These are phyloP conservation scores for Ptiloglossa arizonensis DNA, from an alignment of 1,140 invertebrate genomes.

Conservation along the genomic window DNA sequence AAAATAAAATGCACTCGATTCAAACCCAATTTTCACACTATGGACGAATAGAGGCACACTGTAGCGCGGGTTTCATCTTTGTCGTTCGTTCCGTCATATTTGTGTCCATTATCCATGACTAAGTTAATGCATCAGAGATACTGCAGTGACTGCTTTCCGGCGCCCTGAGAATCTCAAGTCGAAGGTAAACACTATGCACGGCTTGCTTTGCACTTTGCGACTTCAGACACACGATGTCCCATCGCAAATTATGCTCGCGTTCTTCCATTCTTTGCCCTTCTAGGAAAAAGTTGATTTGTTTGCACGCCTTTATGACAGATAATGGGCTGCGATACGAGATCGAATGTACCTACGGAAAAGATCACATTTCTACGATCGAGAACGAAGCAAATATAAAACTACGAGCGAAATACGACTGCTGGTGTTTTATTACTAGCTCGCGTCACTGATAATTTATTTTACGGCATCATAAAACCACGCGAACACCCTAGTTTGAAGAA, in stretches of 20 bases:
- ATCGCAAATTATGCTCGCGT: not conserved
- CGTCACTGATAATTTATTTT: too few species aligned
- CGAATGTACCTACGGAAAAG: not conserved
- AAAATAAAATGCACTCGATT: too few species aligned
- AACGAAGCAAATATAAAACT: too few species aligned
- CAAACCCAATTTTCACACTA: not conserved
- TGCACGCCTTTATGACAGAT: not conserved
- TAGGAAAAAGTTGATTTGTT: not conserved
- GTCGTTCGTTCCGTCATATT: constrained; percentile 38
- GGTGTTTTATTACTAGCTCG: too few species aligned
- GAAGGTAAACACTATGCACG: constrained; percentile 28
- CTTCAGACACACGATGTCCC: not conserved
- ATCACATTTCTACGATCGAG: not conserved
- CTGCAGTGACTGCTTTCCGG: constrained; percentile 4
- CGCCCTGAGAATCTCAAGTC: constrained; percentile 25
- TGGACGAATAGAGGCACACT: not conserved
- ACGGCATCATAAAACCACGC: too few species aligned
- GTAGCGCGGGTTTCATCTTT: not conserved
- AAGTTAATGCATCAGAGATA: constrained; percentile 31
- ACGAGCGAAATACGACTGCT: too few species aligned
- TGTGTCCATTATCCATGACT: constrained; percentile 20
- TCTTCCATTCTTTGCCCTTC: not conserved
- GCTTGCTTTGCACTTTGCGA: constrained; percentile 33
- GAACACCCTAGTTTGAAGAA: too few species aligned
- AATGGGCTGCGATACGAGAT: too few species aligned